These are phyloP conservation scores for Nomada lathburiana DNA, from an alignment of 2,888 invertebrate species.

Conservation along the genomic window DNA sequence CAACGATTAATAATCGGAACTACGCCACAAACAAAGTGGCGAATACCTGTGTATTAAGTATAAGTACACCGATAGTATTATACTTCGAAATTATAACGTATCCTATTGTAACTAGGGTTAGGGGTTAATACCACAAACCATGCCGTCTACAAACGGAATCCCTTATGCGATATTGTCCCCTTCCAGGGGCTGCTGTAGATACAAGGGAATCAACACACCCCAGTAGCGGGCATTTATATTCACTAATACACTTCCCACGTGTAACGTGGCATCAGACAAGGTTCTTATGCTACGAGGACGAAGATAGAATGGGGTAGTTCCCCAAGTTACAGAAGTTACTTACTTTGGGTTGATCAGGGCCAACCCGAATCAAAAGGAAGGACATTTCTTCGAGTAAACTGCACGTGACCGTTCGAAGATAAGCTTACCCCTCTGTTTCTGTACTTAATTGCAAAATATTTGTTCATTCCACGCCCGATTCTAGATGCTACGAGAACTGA, in stretches of 20 bases:
- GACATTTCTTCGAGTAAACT: neutral
- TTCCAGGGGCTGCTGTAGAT: neutral
- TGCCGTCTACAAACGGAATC: conserved; percentile 21
- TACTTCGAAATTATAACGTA: neutral
- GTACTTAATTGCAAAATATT: too few species aligned
- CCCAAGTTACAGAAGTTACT: neutral
- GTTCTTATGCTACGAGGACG: conserved; percentile 4
- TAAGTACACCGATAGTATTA: neutral
- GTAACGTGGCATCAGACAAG: neutral
- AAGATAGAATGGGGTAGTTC: neutral
- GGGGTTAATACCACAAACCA: conserved; percentile 18
- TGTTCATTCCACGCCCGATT: too few species aligned
- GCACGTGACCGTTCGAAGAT: too few species aligned
- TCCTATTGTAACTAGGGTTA: conserved; percentile 3
- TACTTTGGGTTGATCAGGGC: neutral
- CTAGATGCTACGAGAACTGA: too few species aligned
- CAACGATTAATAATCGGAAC: too few species aligned
- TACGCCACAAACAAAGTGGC: too few species aligned
- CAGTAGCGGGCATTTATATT: neutral
- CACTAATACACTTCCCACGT: conserved; percentile 3
- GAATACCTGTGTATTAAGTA: too few species aligned
- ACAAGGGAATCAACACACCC: neutral
- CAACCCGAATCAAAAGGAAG: neutral
- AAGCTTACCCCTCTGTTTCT: too few species aligned
- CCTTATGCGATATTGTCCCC: conserved; percentile 27